Evolutionary conservation across 2,888 invertebrate genomes (phyloP).

Genomic region (Nudaria mundana): DNA sequence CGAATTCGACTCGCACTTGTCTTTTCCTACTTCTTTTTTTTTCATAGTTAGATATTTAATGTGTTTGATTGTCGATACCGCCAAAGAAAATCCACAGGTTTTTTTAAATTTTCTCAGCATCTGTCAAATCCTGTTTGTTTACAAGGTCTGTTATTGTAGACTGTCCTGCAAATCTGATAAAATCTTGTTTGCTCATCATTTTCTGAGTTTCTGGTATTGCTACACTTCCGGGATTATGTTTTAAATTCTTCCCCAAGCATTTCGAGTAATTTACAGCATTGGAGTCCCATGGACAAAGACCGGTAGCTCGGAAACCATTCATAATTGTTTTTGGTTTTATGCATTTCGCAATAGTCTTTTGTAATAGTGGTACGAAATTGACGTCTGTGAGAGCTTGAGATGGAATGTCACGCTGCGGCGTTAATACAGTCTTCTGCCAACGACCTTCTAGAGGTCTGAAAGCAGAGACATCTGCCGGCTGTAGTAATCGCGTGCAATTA

Average conservation of each 20-base stretch:
- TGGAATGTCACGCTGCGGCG: constrained; percentile 23
- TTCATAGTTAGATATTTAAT: too few relatives aligned
- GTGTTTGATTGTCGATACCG: too few relatives aligned
- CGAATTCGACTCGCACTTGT: constrained; percentile 5
- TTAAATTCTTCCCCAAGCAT: background rate
- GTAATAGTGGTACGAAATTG: constrained; percentile 25
- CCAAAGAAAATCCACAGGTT: constrained; percentile 5
- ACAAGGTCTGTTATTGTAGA: constrained; percentile 3
- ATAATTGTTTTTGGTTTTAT: constrained; percentile 15
- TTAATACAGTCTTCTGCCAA: constrained; percentile 24
- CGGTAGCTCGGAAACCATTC: constrained; percentile 26
- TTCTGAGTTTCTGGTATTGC: background rate
- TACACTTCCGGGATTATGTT: background rate
- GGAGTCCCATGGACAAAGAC: constrained; percentile 19
- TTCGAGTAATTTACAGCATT: constrained; percentile 22
- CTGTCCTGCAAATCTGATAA: constrained; percentile 1
- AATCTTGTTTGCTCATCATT: background rate
- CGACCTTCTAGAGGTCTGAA: constrained; percentile 26
- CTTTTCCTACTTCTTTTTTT: background rate
- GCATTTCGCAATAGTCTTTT: constrained; percentile 14
- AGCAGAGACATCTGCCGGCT: constrained; percentile 30
- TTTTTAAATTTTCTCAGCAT: constrained; percentile 6
- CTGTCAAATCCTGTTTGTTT: constrained; percentile 6
- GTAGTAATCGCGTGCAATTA: constrained; percentile 26
- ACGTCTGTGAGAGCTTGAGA: constrained; percentile 17